Base-by-base conservation (phyloP, 2,113 vertebrate species). In the Mormyrus iriodes region DNA sequence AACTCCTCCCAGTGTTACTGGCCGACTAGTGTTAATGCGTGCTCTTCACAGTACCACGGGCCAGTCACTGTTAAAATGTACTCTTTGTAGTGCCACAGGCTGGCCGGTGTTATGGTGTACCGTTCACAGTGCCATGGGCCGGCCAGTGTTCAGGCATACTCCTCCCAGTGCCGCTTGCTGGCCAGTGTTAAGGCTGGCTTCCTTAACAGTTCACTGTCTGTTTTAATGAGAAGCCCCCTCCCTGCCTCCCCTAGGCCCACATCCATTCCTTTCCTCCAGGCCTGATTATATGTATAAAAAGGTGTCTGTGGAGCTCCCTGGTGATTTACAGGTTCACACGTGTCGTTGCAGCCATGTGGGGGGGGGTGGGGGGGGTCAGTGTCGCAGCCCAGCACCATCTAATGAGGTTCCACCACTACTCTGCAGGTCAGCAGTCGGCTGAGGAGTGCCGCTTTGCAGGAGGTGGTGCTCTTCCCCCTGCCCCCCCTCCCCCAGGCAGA, bases 211-310 rank as follows among this genome's bases (percentile, higher is more conserved):
- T 90, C 89, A 85, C 55, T 89, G 85, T 85, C 88, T 91, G 89
- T 91, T 90, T 91, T 91, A 91, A 91, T 92, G 91, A 91, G 91
- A 90, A 88, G 88, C 39, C 87, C 90, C 90, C 88, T 89, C 69
- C 87, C 58, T 65, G 46, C 89, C 85, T 90, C 85, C 90, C 90
- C 79, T 44, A 89, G 86, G 89, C 82, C 89, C n/a, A 46, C 85
- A 87, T 89, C 88, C 88, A 88, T 92, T 91, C 91, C 58, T 91
- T 92, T 92, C 90, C 88, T 90, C 88, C 61, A 27, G 46, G 48
- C 87, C 90, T 90, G 90, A 90, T 92, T 91, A 86, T 91, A 85
- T 90, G 90, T 90, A 89, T 90, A 90, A 90, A 92, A 90, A 88
- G 87, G 44, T 82, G 73, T 88, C 86, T 84, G 86, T 42, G 44